These are phyloP conservation scores for Lepidurus arcticus DNA, from an alignment of 1,140 invertebrate species.

Conservation along the genomic window DNA sequence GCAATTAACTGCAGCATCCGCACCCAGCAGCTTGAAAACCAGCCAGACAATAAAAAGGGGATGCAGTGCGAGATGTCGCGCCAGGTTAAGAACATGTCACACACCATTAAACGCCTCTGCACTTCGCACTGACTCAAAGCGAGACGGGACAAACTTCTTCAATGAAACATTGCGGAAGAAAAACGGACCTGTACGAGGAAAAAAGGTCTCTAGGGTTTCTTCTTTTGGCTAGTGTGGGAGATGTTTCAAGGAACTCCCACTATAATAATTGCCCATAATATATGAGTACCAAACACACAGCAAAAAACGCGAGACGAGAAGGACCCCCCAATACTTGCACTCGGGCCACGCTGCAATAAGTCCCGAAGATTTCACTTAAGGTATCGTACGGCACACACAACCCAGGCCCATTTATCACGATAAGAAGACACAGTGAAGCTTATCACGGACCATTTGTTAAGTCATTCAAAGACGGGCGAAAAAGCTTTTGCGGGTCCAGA, in stretches of 20 bases:
- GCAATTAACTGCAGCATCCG: constrained; percentile 17
- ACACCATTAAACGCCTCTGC: not conserved
- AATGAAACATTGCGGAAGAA: not conserved
- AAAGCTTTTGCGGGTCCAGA: not conserved
- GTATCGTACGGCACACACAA: not conserved
- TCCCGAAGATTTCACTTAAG: constrained; percentile 3
- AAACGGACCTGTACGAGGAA: no score
- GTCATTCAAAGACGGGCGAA: not conserved
- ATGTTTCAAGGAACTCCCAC: not conserved
- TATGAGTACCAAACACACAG: not conserved
- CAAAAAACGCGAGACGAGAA: not conserved
- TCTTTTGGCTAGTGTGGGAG: not conserved
- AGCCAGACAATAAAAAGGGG: constrained; percentile 18
- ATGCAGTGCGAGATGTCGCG: constrained; percentile 11
- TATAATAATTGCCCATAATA: not conserved
- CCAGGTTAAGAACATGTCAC: constrained; percentile 18
- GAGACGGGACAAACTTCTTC: not conserved
- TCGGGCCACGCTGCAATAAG: not conserved
- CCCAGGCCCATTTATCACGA: constrained; percentile 1
- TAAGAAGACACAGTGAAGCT: not conserved
- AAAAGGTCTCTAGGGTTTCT: no score
- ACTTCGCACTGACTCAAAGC: not conserved
- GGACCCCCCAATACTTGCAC: not conserved
- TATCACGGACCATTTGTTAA: constrained; percentile 13
- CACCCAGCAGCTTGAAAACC: not conserved